Conservation (phyloP, 2,797 vertebrate species). For the Limnodromus scolopaceus region DNA sequence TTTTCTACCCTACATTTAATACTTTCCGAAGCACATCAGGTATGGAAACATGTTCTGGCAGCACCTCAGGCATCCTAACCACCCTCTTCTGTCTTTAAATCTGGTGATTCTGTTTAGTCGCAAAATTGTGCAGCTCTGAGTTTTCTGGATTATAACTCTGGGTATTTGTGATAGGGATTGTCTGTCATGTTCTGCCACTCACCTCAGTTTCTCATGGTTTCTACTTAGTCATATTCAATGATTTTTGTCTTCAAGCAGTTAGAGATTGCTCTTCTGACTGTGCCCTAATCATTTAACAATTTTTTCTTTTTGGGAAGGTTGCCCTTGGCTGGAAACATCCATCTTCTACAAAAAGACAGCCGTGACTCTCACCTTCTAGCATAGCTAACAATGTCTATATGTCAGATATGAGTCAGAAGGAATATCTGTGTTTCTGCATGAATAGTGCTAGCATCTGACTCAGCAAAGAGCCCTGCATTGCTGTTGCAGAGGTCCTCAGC, state of each 20-base stretch:
- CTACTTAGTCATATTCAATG: not conserved
- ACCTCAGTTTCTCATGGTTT: not conserved
- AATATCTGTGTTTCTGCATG: not conserved
- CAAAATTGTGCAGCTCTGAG: not conserved
- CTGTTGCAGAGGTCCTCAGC: not conserved
- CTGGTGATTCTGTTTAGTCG: not conserved
- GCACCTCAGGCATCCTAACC: not conserved
- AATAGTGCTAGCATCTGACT: not conserved
- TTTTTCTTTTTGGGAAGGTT: not conserved
- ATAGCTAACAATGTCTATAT: not conserved
- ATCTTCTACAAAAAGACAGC: not conserved
- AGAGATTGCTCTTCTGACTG: not conserved
- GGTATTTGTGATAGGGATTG: not conserved
- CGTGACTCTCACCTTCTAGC: not conserved
- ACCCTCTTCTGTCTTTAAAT: not conserved
- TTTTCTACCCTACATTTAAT: not conserved
- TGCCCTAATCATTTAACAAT: not conserved
- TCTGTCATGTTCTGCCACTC: not conserved
- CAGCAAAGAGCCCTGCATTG: not conserved
- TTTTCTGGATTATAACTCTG: not conserved
- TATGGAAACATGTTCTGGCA: not conserved
- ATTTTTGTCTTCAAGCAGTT: not conserved
- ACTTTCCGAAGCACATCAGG: not conserved
- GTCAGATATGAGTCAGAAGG: not conserved
- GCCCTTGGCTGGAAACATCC: not conserved